phyloP scores from a whole-genome alignment of 2,113 vertebrate species.

The Aegotheles bennettii region DNA sequence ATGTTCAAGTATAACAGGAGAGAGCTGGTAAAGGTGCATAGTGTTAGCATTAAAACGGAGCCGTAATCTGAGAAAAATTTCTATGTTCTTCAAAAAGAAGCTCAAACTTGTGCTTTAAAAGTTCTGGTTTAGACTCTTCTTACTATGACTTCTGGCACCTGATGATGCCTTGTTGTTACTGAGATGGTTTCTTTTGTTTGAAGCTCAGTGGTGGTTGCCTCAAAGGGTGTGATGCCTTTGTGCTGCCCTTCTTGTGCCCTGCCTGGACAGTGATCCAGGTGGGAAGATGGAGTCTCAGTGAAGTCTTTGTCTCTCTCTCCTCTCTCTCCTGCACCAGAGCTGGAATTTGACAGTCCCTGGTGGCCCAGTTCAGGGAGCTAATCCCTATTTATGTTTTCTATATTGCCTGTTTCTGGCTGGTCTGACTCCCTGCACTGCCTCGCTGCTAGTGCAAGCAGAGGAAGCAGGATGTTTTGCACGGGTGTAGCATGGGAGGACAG shows the following conservation, averaged over 20 bases:
- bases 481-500: background rate
- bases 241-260: too few species aligned
- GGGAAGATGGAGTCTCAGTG: background rate
- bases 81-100: background rate
- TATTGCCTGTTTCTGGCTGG: fast-evolving
- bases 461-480: background rate
- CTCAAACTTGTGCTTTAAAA: background rate
- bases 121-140: background rate
- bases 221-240: fast-evolving
- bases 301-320: background rate
- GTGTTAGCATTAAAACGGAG: background rate
- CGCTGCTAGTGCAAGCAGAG: fast-evolving
- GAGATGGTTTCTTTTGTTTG: background rate
- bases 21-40: background rate
- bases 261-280: background rate
- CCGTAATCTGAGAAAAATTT: background rate
- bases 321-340: background rate
- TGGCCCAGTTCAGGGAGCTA: background rate
- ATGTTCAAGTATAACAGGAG: background rate
- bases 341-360: background rate
- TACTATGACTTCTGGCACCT: background rate
- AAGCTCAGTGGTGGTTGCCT: background rate
- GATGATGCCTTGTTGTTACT: background rate
- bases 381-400: background rate
- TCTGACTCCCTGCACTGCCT: background rate